These are phyloP conservation scores for Cryptoblepharus egeriae DNA, from an alignment of 2,797 vertebrate genomes.

Conservation along the genomic window DNA sequence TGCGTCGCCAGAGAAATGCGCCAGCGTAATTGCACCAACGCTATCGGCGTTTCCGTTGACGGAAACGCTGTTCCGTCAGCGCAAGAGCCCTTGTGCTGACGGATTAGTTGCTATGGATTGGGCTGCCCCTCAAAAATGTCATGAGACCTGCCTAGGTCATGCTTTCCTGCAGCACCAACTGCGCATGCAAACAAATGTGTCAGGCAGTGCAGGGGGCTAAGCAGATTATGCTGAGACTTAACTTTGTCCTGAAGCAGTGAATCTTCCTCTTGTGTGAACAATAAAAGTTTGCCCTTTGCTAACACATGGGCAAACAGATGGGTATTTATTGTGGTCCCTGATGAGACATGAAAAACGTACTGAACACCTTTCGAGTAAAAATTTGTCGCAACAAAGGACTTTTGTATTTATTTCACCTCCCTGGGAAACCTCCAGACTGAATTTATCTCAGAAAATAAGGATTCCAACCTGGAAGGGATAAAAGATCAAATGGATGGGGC, in stretches of 20 bases:
- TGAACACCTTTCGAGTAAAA: slow-evolving; percentile 18
- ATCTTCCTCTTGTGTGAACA: slow-evolving; percentile 16
- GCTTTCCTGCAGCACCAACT: too few relatives aligned
- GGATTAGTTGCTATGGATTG: too few relatives aligned
- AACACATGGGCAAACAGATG: slow-evolving; percentile 27
- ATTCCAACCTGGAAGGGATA: slow-evolving; percentile 11
- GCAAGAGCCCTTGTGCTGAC: too few relatives aligned
- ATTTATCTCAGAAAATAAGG: slow-evolving; percentile 5
- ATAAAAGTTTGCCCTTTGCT: slow-evolving; percentile 10
- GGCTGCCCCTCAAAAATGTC: too few relatives aligned
- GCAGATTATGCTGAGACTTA: slow-evolving; percentile 5
- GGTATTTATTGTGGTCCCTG: slow-evolving; percentile 18
- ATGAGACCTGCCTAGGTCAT: too few relatives aligned
- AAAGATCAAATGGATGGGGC: slow-evolving; percentile 13
- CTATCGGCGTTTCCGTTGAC: too few relatives aligned
- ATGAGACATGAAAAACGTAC: slow-evolving; percentile 33
- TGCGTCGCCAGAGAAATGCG: too few relatives aligned
- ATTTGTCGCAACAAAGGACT: slow-evolving; percentile 8
- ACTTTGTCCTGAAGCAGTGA: background rate
- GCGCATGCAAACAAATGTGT: background rate
- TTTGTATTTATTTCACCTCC: slow-evolving; percentile 19
- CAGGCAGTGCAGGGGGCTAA: background rate
- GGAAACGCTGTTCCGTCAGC: too few relatives aligned
- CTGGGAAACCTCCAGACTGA: background rate
- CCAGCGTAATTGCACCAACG: too few relatives aligned